These are phyloP conservation scores for Upupa epops DNA, from an alignment of 2,113 vertebrate genomes.

Conservation along the genomic window DNA sequence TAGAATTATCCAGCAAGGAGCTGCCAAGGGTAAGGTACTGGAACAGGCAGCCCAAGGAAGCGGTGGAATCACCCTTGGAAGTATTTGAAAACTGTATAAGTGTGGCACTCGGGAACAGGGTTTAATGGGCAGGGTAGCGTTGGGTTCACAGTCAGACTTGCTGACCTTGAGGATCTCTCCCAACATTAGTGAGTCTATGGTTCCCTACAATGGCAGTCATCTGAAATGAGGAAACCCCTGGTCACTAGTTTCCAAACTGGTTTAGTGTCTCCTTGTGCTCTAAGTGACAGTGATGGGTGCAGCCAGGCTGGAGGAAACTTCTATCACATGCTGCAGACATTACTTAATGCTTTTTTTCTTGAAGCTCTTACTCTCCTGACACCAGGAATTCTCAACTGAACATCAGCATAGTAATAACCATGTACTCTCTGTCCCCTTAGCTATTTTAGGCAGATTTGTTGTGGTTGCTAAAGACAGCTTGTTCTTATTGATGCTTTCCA, in stretches of 20 bases:
- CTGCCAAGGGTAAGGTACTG: no score
- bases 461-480: constrained; percentile 49
- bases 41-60: no score
- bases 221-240: no score
- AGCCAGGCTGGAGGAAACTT: background rate
- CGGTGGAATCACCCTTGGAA: no score
- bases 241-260: background rate
- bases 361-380: background rate
- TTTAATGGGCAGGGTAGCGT: no score
- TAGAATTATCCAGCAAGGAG: no score
- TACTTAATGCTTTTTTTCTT: constrained; percentile 5
- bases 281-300: background rate
- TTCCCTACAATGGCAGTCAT: no score
- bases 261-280: background rate
- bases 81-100: no score
- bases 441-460: constrained; percentile 21
- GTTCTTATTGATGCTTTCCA: background rate
- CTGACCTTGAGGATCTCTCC: no score
- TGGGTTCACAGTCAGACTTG: no score
- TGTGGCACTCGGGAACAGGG: no score
- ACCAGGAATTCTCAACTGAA: constrained; percentile 14
- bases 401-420: background rate
- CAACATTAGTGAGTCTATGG: no score
- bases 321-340: background rate
- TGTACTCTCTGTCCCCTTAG: background rate